Percentiles rank a stretch among this genome's conserved stretches.
These are phyloP conservation scores for Lithophane ornitopus DNA, from an alignment of 2,888 invertebrate species.

Conservation along the genomic window DNA sequence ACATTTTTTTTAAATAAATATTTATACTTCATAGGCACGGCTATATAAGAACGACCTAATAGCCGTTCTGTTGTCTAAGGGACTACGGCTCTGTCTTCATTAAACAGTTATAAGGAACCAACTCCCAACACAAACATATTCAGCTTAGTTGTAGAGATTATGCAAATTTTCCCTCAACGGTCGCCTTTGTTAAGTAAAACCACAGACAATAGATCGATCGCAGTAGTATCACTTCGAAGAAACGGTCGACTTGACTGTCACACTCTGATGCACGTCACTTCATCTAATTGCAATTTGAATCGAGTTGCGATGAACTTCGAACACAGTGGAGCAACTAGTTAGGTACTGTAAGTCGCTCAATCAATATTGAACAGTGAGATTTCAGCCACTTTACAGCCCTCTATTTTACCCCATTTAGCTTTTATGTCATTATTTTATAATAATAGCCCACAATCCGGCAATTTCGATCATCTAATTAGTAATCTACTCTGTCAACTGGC, in stretches of 20 bases:
- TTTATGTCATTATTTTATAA: neutral
- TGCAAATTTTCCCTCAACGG: conserved; percentile 45
- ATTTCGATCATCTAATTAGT: neutral
- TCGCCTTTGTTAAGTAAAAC: conserved; percentile 38
- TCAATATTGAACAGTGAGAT: neutral
- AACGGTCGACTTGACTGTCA: neutral
- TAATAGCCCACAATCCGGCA: neutral
- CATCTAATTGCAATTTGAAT: conserved; percentile 9
- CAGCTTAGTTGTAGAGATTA: conserved; percentile 50
- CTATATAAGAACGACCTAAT: neutral
- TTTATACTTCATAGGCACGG: neutral
- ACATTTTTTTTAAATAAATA: too few species aligned
- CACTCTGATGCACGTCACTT: neutral
- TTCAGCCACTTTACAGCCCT: neutral
- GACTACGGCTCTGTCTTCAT: conserved; percentile 10
- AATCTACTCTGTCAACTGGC: neutral
- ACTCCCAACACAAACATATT: conserved; percentile 56
- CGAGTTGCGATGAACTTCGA: neutral
- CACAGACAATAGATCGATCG: conserved; percentile 28
- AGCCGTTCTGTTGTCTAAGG: conserved; percentile 4
- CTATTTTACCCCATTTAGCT: neutral
- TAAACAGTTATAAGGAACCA: conserved; percentile 43
- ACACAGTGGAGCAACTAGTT: neutral
- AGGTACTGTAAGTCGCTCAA: neutral
- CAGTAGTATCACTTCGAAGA: conserved; percentile 29